phyloP scores from a whole-genome alignment of 2,113 vertebrate species.

The Aspidoscelis tigris region DNA sequence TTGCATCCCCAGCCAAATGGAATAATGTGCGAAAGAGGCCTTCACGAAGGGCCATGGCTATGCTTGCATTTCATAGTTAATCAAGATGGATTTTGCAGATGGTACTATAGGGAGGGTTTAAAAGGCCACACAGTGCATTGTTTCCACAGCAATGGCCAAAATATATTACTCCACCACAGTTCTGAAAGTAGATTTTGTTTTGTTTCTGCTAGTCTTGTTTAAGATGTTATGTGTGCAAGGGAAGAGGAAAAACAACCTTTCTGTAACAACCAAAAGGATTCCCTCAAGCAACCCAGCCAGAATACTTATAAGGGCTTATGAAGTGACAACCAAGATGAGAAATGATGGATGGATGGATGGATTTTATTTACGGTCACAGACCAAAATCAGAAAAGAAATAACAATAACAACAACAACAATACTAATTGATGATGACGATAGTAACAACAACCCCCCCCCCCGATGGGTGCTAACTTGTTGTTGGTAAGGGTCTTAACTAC shows the following conservation, averaged over 20 bases:
- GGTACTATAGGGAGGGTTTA: slow-evolving; percentile 33
- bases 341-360: no score
- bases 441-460: no score
- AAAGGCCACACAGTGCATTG: slow-evolving; percentile 33
- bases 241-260: background rate
- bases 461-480: no score
- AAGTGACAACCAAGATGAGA: slow-evolving; percentile 17
- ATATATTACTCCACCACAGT: slow-evolving; percentile 14
- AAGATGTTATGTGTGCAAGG: slow-evolving; percentile 33
- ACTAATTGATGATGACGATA: slow-evolving; percentile 19
- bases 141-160: background rate
- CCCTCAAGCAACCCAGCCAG: slow-evolving; percentile 50
- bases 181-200: slow-evolving; percentile 34
- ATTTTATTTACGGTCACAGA: no score
- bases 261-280: slow-evolving; percentile 26
- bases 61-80: background rate
- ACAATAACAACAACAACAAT: no score
- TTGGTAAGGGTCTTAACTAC: no score
- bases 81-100: background rate
- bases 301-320: slow-evolving; percentile 41
- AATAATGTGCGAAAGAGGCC: background rate
- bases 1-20: background rate
- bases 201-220: background rate
- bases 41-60: background rate
- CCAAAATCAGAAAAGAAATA: no score